Conservation (phyloP, 2,113 vertebrate species). For the Tretioscincus oriximinensis region DNA sequence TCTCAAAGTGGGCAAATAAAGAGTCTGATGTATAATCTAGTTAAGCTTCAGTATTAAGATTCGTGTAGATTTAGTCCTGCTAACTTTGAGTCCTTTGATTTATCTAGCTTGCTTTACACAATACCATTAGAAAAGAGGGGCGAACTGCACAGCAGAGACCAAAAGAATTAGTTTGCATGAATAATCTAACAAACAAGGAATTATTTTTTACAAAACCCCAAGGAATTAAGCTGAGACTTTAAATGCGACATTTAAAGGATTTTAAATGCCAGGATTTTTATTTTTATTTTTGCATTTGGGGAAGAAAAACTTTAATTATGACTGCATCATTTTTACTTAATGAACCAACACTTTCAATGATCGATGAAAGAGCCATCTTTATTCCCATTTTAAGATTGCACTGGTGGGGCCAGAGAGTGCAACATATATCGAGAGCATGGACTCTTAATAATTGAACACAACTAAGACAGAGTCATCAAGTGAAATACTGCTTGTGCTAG, state of each 20-base stretch:
- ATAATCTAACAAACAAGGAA: background rate
- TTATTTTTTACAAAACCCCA: background rate
- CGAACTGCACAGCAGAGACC: background rate
- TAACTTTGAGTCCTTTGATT: constrained; percentile 2
- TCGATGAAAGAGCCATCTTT: background rate
- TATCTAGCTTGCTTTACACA: background rate
- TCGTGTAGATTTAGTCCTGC: constrained; percentile 5
- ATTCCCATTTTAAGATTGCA: background rate
- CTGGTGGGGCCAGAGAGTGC: background rate
- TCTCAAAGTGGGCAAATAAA: background rate
- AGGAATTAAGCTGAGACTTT: background rate
- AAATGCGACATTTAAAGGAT: constrained; percentile 4
- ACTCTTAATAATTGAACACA: background rate
- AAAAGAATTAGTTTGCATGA: background rate
- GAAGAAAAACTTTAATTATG: constrained; percentile 5
- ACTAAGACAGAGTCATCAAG: background rate
- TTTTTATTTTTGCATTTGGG: background rate
- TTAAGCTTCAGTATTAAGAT: constrained; percentile 4
- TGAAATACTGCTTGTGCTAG: background rate
- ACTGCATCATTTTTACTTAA: constrained; percentile 20
- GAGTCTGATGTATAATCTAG: background rate
- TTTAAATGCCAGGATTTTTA: background rate
- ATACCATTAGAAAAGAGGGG: background rate
- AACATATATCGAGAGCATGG: background rate
- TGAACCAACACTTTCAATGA: background rate